These are phyloP conservation scores for Beaufortia kweichowensis DNA, from an alignment of 2,113 vertebrate species.

Conservation along the genomic window DNA sequence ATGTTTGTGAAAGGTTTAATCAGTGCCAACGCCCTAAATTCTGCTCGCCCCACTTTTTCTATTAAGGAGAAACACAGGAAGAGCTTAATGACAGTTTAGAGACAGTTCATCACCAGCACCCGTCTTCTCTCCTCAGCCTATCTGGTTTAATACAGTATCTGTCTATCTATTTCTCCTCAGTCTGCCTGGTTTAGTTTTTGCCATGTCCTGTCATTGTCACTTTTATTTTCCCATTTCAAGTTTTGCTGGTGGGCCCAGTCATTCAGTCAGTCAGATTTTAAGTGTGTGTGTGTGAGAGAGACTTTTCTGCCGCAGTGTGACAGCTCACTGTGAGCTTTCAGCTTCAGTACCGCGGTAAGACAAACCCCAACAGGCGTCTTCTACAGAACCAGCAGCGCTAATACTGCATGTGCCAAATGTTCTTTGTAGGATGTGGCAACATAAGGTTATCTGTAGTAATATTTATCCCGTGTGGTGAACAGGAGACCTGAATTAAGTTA, in stretches of 20 bases:
- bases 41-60: background rate
- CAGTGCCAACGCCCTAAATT: constrained; percentile 23
- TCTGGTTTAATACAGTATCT: background rate
- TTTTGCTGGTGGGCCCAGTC: constrained; percentile 28
- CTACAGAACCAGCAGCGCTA: background rate
- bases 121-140: background rate
- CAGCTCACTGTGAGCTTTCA: constrained; percentile 27
- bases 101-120: background rate
- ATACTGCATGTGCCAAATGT: background rate
- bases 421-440: background rate
- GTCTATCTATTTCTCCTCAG: background rate
- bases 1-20: background rate
- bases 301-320: constrained; percentile 17
- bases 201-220: constrained; percentile 13
- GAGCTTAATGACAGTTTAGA: constrained; percentile 23
- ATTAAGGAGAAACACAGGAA: background rate
- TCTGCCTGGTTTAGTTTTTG: constrained; percentile 8
- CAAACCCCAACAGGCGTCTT: background rate
- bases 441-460: background rate
- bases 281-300: background rate
- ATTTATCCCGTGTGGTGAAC: background rate
- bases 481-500: background rate
- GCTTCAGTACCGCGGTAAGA: constrained; percentile 4
- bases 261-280: constrained; percentile 6
- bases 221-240: constrained; percentile 21